Evolutionary conservation across 2,888 invertebrate genomes (phyloP), one percentile per base, ranked within the genome.

Genomic region (Seira ritae): DNA sequence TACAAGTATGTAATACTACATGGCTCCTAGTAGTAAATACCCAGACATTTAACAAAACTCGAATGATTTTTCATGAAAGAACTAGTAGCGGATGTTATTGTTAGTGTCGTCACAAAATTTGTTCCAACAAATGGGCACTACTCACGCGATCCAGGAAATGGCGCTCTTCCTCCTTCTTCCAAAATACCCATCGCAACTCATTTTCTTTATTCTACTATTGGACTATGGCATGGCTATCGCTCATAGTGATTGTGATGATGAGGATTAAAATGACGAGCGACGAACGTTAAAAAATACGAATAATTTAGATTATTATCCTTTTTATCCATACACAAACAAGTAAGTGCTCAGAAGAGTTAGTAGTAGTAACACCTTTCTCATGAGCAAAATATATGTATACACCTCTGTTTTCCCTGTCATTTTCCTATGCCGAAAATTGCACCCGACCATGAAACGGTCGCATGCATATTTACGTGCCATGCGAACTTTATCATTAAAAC

Each of bases 51-150:
- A 10, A 24, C 23, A 70, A 22, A 31, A 31, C 3, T 8, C 31
- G 31, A 31, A 66, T 37, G 19, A 76, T 46, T 55, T 62, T 65
- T 72, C 67, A 71, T 73, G 73, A 73, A 80, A 80, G 73, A 80
- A 80, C 74, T 75, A 69, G 80, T 75, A 80, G 80, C 80, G 80
- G 80, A 80, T 80, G 80, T 75, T 80, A 80, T 80, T 62, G 80
- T 80, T 80, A 80, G 80, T 80, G 80, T 80, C 80, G 80, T 80
- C 75, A 80, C 74, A 80, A 75, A 80, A 80, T 75, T 80, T 80
- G 66, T 75, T 75, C 68, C 80, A 80, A 75, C 80, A 80, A 80
- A 80, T 80, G 80, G 62, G 70, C 66, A 62, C 72, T 31, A 69
- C 74, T 80, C 80, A 80, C 80, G 80, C 80, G 75, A 80, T 80